Evolutionary conservation across 2,888 invertebrate genomes (phyloP), one percentile per base, ranked within the genome.

Genomic region (Tigriopus californicus): DNA sequence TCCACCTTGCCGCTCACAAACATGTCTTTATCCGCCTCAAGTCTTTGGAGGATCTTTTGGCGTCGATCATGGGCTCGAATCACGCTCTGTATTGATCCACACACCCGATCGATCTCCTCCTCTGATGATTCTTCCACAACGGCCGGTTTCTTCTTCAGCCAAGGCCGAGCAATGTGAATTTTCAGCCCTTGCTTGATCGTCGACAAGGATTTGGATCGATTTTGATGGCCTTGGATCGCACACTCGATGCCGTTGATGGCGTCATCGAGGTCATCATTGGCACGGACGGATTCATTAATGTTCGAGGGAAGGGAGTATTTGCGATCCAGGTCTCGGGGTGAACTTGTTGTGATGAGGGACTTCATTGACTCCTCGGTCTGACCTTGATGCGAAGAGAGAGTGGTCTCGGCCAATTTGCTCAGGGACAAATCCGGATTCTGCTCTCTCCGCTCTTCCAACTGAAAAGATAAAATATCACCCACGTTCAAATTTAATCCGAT

Each of bases 151-250:
- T 54, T 54, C 6, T 54, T 54, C 15, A 20, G 40, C 54, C 54
- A 54, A 40, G 54, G 54, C 41, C 54, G 15, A 18, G 54, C 54
- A 25, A 41, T 54, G 15, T 54, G 54, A 33, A 54, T 54, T 15
- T 54, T 54, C 5, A 47, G n/a, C n/a, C 20, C 24, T 15, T 15
- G 18, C 40, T 41, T 54, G 15, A 40, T n/a, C 15, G 15, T 18
- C 15, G 40, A 18, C 22, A 54, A 40, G 18, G 54, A 8, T 49
- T 22, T 49, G 13, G 15, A 18, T 49, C 49, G 15, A 13, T 22
- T 49, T 11, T 15, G 22, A 22, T 49, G 49, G 22, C 22, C 20
- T 22, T 20, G 22, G 20, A 49, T 20, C 2, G 49, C 15, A 20
- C 22, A 8, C 18, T 54, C 54, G 18, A 41, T 41, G 11, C 5